Evolutionary conservation across 2,888 invertebrate genomes (phyloP).

Genomic region (Dynastes maya): DNA sequence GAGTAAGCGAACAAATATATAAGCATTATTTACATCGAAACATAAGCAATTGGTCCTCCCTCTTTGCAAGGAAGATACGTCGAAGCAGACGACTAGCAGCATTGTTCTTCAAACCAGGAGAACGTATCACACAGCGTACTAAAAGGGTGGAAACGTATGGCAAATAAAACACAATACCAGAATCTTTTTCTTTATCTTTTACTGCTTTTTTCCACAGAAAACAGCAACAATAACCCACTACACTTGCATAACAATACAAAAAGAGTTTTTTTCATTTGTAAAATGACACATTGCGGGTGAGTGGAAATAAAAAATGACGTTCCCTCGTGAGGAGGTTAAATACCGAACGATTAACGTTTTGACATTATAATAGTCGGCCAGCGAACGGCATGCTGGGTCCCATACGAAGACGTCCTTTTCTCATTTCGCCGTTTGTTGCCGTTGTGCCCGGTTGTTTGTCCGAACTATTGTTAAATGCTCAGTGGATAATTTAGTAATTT

Average conservation of each 20-base stretch:
- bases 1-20: no score
- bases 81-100: no score
- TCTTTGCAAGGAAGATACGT: no score
- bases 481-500: slow-evolving; percentile 67
- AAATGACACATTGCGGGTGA: slow-evolving; percentile 41
- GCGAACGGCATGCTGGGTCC: slow-evolving; percentile 56
- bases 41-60: no score
- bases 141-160: slow-evolving; percentile 16
- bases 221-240: slow-evolving; percentile 26
- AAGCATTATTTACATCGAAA: no score
- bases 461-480: slow-evolving; percentile 61
- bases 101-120: no score
- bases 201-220: slow-evolving; percentile 24
- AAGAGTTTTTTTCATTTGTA: slow-evolving; percentile 40
- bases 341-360: slow-evolving; percentile 60
- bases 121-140: no score
- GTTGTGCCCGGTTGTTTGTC: slow-evolving; percentile 58
- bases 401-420: slow-evolving; percentile 55
- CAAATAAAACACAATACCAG: slow-evolving; percentile 1
- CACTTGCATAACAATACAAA: slow-evolving; percentile 10
- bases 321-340: slow-evolving; percentile 49
- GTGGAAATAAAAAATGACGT: slow-evolving; percentile 45
- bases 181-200: slow-evolving; percentile 19
- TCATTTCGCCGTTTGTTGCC: slow-evolving; percentile 56
- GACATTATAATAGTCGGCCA: slow-evolving; percentile 61